Evolutionary conservation across 2,113 vertebrate species (phyloP).

Genomic region (Cebidichthys violaceus): DNA sequence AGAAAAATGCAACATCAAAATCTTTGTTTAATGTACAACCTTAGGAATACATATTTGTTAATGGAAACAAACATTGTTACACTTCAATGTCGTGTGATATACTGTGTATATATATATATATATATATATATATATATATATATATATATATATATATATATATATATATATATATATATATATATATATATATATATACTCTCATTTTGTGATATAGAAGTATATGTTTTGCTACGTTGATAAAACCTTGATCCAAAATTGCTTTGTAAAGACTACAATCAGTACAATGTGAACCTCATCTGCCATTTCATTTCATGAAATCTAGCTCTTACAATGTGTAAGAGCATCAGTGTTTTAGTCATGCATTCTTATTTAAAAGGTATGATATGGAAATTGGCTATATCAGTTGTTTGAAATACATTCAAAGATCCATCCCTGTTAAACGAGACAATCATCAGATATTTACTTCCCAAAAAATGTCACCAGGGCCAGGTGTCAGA

Average conservation of each 20-base stretch:
- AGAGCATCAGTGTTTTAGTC: slow-evolving; percentile 30
- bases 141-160: no score
- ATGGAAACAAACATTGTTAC: neutral
- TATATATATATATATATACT: no score
- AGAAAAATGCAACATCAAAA: neutral
- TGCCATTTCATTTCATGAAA: slow-evolving; percentile 9
- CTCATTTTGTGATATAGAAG: neutral
- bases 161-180: no score
- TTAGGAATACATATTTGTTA: neutral
- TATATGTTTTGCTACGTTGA: neutral
- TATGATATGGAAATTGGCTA: neutral
- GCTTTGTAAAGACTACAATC: neutral
- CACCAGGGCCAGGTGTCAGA: neutral
- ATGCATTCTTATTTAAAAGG: neutral
- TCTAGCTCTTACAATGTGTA: slow-evolving; percentile 20
- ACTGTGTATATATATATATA: no score
- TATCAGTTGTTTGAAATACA: neutral
- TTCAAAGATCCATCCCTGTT: neutral
- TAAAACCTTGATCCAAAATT: neutral
- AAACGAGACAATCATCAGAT: neutral
- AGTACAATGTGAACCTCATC: neutral
- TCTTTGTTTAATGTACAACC: neutral
- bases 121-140: no score
- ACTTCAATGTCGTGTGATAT: neutral
- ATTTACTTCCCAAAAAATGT: neutral